These are phyloP conservation scores for Menura novaehollandiae DNA, from an alignment of 2,113 vertebrate species.

Conservation along the genomic window DNA sequence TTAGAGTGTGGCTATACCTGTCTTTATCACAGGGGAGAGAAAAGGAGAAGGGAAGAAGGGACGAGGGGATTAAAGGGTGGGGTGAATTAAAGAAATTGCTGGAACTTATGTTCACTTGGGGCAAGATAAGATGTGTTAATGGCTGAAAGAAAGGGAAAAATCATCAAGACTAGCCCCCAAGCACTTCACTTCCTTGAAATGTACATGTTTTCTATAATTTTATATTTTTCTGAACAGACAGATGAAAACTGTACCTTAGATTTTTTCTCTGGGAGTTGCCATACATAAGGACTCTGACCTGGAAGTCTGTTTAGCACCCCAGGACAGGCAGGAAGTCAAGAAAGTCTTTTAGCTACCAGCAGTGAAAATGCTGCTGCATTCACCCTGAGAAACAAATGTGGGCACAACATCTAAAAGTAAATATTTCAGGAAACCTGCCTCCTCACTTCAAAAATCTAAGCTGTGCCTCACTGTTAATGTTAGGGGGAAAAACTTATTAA, in stretches of 20 bases:
- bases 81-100: not conserved
- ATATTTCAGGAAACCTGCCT: not conserved
- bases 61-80: not conserved
- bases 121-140: not conserved
- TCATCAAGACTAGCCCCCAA: not conserved
- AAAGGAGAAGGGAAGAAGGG: not conserved
- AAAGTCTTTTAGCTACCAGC: not conserved
- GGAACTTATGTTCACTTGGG: not conserved
- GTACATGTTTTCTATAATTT: not conserved
- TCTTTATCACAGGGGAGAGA: not conserved
- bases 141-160: not conserved
- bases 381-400: not conserved
- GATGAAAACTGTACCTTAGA: not conserved
- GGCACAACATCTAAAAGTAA: not conserved
- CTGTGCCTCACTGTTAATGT: not conserved
- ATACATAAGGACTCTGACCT: not conserved
- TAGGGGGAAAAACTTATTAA: not conserved
- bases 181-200: not conserved
- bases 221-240: not conserved
- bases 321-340: not conserved
- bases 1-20: not conserved
- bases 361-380: not conserved
- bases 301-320: not conserved
- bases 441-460: not conserved
- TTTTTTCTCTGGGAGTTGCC: not conserved